These are phyloP conservation scores for Seison nebaliae DNA, from an alignment of 1,140 invertebrate species.

Conservation along the genomic window DNA sequence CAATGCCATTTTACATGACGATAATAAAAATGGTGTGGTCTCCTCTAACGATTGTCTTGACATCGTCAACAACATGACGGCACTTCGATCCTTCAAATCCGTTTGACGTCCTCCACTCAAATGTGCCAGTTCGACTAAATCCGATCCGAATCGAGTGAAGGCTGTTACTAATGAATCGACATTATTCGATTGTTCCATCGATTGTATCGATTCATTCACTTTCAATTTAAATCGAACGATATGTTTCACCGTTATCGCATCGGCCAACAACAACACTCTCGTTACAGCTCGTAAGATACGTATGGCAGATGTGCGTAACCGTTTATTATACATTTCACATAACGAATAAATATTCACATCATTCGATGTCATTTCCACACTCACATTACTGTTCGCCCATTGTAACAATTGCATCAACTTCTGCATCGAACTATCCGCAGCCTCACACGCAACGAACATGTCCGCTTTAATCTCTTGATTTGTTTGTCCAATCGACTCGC, in stretches of 20 bases:
- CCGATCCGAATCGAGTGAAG: constrained; percentile 83
- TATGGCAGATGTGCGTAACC: constrained; percentile 73
- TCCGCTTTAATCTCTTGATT: constrained; percentile 79
- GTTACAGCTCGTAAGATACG: constrained; percentile 77
- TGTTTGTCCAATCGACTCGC: constrained; percentile 87
- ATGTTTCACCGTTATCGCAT: constrained; percentile 89
- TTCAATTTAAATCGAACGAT: constrained; percentile 78
- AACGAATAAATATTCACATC: constrained; percentile 1
- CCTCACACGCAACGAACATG: constrained; percentile 89
- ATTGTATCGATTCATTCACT: constrained; percentile 32
- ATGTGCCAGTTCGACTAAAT: constrained; percentile 90
- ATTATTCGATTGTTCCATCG: background rate
- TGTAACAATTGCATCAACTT: constrained; percentile 3
- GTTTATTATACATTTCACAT: constrained; percentile 15
- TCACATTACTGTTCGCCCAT: background rate
- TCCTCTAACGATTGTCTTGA: too few species aligned
- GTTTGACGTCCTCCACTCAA: constrained; percentile 42
- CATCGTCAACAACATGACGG: too few species aligned
- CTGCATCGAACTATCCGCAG: constrained; percentile 67
- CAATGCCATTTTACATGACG: too few species aligned
- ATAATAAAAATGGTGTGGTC: too few species aligned
- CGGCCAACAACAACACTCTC: constrained; percentile 77
- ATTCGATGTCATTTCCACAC: constrained; percentile 4
- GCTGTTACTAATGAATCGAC: constrained; percentile 5
- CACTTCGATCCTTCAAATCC: too few species aligned